Conservation (phyloP, 1,140 invertebrate species). For the Cyclina sinensis region DNA sequence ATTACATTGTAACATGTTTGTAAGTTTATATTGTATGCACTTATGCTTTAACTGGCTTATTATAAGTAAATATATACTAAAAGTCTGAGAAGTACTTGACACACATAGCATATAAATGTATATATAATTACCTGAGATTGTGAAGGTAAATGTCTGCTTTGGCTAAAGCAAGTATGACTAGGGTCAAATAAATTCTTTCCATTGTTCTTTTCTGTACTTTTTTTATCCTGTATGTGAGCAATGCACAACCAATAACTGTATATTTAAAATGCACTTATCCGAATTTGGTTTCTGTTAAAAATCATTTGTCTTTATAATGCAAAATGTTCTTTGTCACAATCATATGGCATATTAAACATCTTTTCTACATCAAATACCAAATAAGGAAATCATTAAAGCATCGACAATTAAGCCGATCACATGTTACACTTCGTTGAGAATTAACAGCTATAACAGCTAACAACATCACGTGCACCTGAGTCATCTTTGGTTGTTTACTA, state of each 20-base stretch:
- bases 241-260: not conserved
- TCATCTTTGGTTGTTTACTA: constrained; percentile 44
- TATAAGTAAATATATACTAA: too few species aligned
- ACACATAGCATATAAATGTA: too few species aligned
- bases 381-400: not conserved
- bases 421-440: not conserved
- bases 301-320: too few species aligned
- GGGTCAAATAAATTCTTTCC: not conserved
- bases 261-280: not conserved
- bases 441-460: not conserved
- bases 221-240: too few species aligned
- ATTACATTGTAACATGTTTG: too few species aligned
- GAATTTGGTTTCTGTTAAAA: not conserved
- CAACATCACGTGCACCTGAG: not conserved
- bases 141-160: constrained; percentile 82
- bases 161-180: not conserved
- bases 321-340: not conserved
- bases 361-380: not conserved
- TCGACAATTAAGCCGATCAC: not conserved
- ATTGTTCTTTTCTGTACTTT: not conserved
- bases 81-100: not conserved
- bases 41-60: too few species aligned
- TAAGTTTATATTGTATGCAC: too few species aligned
- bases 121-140: constrained; percentile 40
- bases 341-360: not conserved